Conservation (phyloP, 1,140 invertebrate genomes). For the Leptinotarsa texana region DNA sequence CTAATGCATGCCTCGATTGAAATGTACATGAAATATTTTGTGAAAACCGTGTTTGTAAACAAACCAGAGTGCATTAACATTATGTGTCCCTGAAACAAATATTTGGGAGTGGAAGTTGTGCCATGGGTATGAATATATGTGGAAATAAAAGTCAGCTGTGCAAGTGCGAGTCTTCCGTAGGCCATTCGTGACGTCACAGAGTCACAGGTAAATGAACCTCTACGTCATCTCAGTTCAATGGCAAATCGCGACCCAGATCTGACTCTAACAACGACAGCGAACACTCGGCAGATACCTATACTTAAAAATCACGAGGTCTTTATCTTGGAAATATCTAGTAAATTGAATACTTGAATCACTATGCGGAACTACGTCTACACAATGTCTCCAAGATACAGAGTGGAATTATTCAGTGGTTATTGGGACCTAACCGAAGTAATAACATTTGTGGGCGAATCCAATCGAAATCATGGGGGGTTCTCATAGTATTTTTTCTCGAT, state of each 20-base stretch:
- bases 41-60: background rate
- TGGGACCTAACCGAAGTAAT: too few relatives aligned
- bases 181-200: conserved; percentile 54
- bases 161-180: conserved; percentile 46
- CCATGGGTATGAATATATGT: background rate
- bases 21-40: background rate
- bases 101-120: background rate
- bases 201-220: conserved; percentile 57
- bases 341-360: background rate
- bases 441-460: too few relatives aligned
- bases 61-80: background rate
- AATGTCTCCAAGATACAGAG: background rate
- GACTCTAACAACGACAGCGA: conserved; percentile 24
- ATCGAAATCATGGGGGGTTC: too few relatives aligned
- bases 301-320: background rate
- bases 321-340: background rate
- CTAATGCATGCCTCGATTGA: too few relatives aligned
- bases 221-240: conserved; percentile 57
- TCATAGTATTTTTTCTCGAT: too few relatives aligned
- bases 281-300: background rate
- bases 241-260: conserved; percentile 58
- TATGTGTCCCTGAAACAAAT: background rate
- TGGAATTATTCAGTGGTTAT: background rate
- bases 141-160: conserved; percentile 47
- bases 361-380: background rate